Conservation (phyloP, 1,140 invertebrate genomes). For the Galleria mellonella region DNA sequence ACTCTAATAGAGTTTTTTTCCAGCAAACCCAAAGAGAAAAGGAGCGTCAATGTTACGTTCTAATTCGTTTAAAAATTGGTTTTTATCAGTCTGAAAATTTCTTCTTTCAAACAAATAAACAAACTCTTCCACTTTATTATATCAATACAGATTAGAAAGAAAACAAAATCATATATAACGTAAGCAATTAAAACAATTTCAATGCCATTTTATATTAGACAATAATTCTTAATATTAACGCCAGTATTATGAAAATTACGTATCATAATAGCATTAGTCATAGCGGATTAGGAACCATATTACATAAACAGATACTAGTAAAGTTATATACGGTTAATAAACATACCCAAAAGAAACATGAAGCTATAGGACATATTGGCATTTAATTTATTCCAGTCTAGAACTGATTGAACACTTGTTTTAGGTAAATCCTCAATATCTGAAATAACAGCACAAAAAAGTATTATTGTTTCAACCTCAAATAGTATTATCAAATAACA, state of each 20-base stretch:
- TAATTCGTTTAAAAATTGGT: too few species aligned
- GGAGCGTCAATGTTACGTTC: background rate
- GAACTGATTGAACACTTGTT: slow-evolving; percentile 75
- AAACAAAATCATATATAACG: too few species aligned
- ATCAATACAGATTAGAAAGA: too few species aligned
- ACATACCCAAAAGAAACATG: slow-evolving; percentile 80
- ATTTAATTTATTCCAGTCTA: slow-evolving; percentile 83
- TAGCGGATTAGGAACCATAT: background rate
- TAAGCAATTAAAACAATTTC: too few species aligned
- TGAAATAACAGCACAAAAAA: slow-evolving; percentile 15
- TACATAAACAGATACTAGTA: background rate
- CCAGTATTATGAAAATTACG: background rate
- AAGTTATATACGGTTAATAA: too few species aligned
- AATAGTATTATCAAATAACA: background rate
- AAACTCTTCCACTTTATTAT: too few species aligned
- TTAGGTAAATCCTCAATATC: slow-evolving; percentile 20
- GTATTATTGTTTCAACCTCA: background rate
- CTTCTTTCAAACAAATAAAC: too few species aligned
- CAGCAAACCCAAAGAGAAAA: too few species aligned
- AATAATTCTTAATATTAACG: background rate
- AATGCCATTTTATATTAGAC: background rate
- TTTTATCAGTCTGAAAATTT: too few species aligned
- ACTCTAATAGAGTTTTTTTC: too few species aligned
- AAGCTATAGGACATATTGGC: slow-evolving; percentile 84
- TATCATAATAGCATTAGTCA: background rate